Evolutionary conservation across 2,113 vertebrate genomes (phyloP), one percentile per base, ranked within the genome.

Genomic region (Odocoileus virginianus): DNA sequence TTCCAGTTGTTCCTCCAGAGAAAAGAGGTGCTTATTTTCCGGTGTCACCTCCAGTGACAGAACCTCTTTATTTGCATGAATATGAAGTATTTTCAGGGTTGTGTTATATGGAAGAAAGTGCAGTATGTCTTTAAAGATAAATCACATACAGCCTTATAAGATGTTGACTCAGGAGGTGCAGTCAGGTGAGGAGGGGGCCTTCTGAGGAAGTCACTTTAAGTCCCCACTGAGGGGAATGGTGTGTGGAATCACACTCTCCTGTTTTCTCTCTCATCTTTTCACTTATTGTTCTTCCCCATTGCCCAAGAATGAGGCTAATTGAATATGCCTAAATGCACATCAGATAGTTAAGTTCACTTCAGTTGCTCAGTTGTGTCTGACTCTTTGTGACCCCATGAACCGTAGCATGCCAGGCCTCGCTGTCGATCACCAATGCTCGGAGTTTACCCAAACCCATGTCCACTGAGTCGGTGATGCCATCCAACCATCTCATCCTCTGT

Each of bases 361-460:
- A 71, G 8, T 36, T 0, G 19, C 67, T 71, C 2, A 71, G 9
- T 36, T 0, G 0, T 71, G 67, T 36, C n/a, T 1, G 2, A 36
- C 17, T 71, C 64, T n/a, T 19, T 71, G n/a, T 0, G 9, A 71
- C 67, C 64, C 64, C 4, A 21, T 36, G 64, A 36, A 71, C 64
- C 8, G 0, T n/a, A 71, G 64, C 17, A 71, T 1, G 1, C n/a
- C 64, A 36, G 64, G 64, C n/a, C 9, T 71, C 17, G 4, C 9
- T 71, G 64, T 71, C 9, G 9, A 36, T 71, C 17, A 71, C n/a
- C n/a, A 11, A 6, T 9, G 21, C n/a, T n/a, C 4, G 3, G n/a
- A 36, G 19, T 23, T 11, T 36, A 71, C 64, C 64, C 17, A 71
- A 71, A 36, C n/a, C 2, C n/a, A 71, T 36, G n/a, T 36, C 9